Evolutionary conservation across 1,140 invertebrate genomes (phyloP).

Genomic region (Heterodera schachtii): DNA sequence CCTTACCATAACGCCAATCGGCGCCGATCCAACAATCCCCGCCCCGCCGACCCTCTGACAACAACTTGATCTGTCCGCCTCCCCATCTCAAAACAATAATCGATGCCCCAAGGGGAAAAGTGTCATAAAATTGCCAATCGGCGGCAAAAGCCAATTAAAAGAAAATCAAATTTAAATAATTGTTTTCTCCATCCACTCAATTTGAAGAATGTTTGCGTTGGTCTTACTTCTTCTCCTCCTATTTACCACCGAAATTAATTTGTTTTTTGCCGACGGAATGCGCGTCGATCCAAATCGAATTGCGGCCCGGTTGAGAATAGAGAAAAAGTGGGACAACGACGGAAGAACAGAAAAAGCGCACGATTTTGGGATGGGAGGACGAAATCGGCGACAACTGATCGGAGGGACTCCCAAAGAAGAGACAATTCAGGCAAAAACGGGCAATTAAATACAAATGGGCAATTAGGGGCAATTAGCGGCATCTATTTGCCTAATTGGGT

Average conservation of each 20-base stretch:
- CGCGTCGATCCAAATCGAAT: conserved; percentile 59
- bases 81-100: neutral
- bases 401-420: conserved; percentile 59
- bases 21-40: neutral
- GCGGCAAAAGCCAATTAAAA: neutral
- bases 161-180: too few species aligned
- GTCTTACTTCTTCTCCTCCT: neutral
- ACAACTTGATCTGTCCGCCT: neutral
- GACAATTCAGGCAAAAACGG: conserved; percentile 55
- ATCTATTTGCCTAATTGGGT: too few species aligned
- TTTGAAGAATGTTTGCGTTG: neutral
- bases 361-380: conserved; percentile 28
- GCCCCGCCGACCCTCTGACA: neutral
- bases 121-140: neutral
- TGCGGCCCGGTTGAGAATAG: conserved; percentile 58
- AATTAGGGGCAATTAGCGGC: neutral
- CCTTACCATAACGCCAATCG: neutral
- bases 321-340: conserved; percentile 35
- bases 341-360: conserved; percentile 25
- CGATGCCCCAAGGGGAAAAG: neutral
- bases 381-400: conserved; percentile 48
- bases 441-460: conserved; percentile 6
- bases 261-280: conserved; percentile 36
- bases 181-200: neutral
- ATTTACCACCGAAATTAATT: neutral